Evolutionary conservation across 2,888 invertebrate genomes (phyloP).

Genomic region (Macaria notata): DNA sequence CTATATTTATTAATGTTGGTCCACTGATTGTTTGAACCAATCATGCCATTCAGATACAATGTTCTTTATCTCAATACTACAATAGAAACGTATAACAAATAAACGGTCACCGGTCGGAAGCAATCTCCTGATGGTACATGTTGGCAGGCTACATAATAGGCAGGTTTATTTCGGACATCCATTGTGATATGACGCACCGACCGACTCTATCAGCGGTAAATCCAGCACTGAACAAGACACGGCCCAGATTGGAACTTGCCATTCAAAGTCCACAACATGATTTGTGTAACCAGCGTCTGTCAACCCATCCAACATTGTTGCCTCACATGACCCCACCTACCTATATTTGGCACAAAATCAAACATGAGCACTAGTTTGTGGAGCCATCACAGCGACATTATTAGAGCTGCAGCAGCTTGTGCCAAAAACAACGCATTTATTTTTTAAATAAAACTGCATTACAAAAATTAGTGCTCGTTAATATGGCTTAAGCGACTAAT

Average conservation of each 20-base stretch:
- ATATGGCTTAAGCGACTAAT: no score
- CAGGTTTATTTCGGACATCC: conserved; percentile 12
- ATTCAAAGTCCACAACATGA: conserved; percentile 34
- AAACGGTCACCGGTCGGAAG: neutral
- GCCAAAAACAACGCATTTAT: conserved; percentile 16
- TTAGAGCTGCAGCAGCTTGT: conserved; percentile 10
- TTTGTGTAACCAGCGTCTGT: conserved; percentile 34
- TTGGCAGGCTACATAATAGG: conserved; percentile 11
- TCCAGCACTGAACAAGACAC: conserved; percentile 35
- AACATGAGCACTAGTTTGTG: conserved; percentile 36
- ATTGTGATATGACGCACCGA: conserved; percentile 28
- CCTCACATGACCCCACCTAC: conserved; percentile 24
- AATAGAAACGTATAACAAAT: neutral
- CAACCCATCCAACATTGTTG: conserved; percentile 24
- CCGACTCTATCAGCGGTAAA: conserved; percentile 32
- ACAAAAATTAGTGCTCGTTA: no score
- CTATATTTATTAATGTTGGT: no score
- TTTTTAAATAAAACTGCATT: neutral
- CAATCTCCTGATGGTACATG: neutral
- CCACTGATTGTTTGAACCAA: no score
- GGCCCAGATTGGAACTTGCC: conserved; percentile 35
- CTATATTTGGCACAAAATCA: conserved; percentile 41
- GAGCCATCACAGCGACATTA: conserved; percentile 28
- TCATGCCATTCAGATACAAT: no score
- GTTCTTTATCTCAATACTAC: no score